A percentile compares a stretch with the other conserved stretches of the same genome.
Conservation (phyloP, 2,888 invertebrate genomes). For the Melolontha melolontha region DNA sequence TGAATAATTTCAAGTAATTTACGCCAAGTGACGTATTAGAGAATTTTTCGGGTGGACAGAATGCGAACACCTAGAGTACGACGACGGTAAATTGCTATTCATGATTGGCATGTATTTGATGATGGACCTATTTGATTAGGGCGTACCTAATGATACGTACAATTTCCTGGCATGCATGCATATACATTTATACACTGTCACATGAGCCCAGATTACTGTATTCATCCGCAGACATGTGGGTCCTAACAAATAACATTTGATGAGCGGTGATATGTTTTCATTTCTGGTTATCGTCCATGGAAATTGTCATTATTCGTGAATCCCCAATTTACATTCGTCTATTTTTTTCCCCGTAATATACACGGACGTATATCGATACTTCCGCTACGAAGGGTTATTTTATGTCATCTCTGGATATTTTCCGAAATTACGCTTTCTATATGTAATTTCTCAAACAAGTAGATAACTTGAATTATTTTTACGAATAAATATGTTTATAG, state of each 20-base stretch:
- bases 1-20: slow-evolving; percentile 60
- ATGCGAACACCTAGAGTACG: too few relatives aligned
- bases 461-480: too few relatives aligned
- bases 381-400: too few relatives aligned
- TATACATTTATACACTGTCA: slow-evolving; percentile 62
- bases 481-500: too few relatives aligned
- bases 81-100: slow-evolving; percentile 57
- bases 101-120: slow-evolving; percentile 65
- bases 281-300: slow-evolving; percentile 61
- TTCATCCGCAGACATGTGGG: slow-evolving; percentile 61
- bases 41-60: slow-evolving; percentile 51
- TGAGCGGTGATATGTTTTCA: slow-evolving; percentile 63
- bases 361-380: too few relatives aligned
- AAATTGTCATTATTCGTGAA: slow-evolving; percentile 58
- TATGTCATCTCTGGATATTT: too few relatives aligned
- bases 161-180: slow-evolving; percentile 63
- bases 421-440: too few relatives aligned
- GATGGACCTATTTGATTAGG: slow-evolving; percentile 65
- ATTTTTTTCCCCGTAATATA: slow-evolving; percentile 2
- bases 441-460: too few relatives aligned
- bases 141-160: slow-evolving; percentile 64
- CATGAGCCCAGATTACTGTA: slow-evolving; percentile 63
- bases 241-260: slow-evolving; percentile 63
- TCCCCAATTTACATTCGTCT: slow-evolving; percentile 42
- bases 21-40: slow-evolving; percentile 55